Evolutionary conservation across 2,888 invertebrate genomes (phyloP).

Genomic region (Luffia ferchaultella): DNA sequence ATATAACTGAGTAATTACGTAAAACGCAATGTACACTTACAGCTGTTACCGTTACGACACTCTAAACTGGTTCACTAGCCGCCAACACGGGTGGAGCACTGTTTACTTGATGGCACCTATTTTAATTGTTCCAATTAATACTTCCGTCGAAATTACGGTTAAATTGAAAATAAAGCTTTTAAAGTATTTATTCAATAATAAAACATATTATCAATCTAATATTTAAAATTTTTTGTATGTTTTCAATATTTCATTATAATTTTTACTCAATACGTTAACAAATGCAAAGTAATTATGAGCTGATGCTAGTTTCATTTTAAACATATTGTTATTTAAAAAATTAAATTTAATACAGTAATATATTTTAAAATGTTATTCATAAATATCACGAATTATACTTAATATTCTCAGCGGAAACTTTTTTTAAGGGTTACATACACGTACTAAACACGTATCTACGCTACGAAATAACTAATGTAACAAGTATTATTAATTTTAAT

Average conservation of each 20-base stretch:
- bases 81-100: not conserved
- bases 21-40: slow-evolving; percentile 31
- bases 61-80: not conserved
- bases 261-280: not conserved
- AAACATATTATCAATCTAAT: not conserved
- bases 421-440: not conserved
- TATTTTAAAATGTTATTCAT: too few species aligned
- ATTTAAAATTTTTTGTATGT: not conserved
- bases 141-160: too few species aligned
- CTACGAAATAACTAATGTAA: not conserved
- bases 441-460: not conserved
- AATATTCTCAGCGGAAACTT: too few species aligned
- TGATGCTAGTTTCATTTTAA: too few species aligned
- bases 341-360: too few species aligned
- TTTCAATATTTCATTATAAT: not conserved
- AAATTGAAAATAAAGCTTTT: not conserved
- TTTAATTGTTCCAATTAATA: too few species aligned
- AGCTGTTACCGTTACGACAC: slow-evolving; percentile 3
- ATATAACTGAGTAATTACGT: slow-evolving; percentile 42
- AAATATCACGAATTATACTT: too few species aligned
- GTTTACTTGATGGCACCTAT: not conserved
- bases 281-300: not conserved
- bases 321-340: too few species aligned
- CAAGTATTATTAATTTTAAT: not conserved
- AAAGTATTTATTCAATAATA: not conserved